Evolutionary conservation across 2,113 vertebrate genomes (phyloP), one percentile per base, ranked within the genome.

Genomic region (Oreotrochilus melanogaster): DNA sequence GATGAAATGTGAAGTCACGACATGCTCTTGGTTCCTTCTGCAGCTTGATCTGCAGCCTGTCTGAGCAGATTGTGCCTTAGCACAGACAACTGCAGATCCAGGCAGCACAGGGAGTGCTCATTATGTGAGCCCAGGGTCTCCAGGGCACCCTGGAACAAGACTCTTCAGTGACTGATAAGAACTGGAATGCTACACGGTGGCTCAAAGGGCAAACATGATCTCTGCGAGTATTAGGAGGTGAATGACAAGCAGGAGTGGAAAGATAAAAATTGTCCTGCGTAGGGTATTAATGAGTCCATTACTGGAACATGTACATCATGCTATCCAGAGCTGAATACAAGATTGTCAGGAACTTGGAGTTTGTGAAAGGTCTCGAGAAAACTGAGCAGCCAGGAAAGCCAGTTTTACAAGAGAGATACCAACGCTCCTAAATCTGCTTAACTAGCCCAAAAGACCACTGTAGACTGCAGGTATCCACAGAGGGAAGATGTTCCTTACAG

Each of bases 1-100:
- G 72, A 95, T 78, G 75, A 91, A 93, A 94, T 21, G 72, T 79
- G 86, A 89, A 95, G 51, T n/a, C 78, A 70, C 16, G 60, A 81
- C 91, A 96, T 0, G 18, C 71, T 88, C 78, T 70, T 79, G 88
- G 93, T 70, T 16, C 0, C 79, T 31, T 57, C 19, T 76, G 67
- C 42, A 88, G 82, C 88, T 45, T 76, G 90, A 95, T 95, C 74
- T 73, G 9, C n/a, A 31, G 9, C 0, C 51, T 57, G 48, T 5
- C 75, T 54, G 53, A 89, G 48, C 80, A 58, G 84, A 50, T 7
- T 1, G 4, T 10, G 57, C 70, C 18, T 53, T 45, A 65, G 6
- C 66, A 67, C 76, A 74, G 60, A 78, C 73, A 92, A 84, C 81
- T 31, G 2, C 35, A 13, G 85, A 58, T 11, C 54, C 62, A 37